Conservation (phyloP, 2,888 invertebrate species). For the Hipparchia semele region DNA sequence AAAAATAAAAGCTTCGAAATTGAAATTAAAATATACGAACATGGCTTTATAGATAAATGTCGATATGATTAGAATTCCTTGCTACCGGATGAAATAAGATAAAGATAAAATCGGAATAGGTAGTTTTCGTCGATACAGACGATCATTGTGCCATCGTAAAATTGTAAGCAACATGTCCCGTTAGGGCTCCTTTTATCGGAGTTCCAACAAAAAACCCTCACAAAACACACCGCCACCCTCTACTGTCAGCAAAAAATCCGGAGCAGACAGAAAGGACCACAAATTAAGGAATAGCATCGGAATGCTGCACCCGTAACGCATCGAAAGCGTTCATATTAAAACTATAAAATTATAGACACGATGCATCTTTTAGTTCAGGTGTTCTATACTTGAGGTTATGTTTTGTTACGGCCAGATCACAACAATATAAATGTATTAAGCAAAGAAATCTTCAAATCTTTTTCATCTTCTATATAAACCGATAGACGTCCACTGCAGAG, state of each 20-base stretch:
- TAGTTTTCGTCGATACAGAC: conserved; percentile 26
- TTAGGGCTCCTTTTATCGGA: conserved; percentile 74
- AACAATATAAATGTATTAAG: background rate
- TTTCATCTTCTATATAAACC: no score
- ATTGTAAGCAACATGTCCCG: conserved; percentile 56
- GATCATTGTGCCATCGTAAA: conserved; percentile 35
- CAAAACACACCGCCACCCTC: conserved; percentile 68
- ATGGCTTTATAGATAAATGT: background rate
- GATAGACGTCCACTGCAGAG: no score
- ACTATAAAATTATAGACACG: conserved; percentile 25
- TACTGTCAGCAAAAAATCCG: conserved; percentile 68
- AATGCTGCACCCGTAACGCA: conserved; percentile 77
- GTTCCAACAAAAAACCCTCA: conserved; percentile 67
- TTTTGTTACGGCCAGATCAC: background rate
- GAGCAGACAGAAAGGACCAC: conserved; percentile 77
- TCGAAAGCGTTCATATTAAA: conserved; percentile 35
- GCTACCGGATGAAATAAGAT: conserved; percentile 32
- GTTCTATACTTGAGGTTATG: background rate
- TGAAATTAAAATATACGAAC: background rate
- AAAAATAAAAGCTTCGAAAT: no score
- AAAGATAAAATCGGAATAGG: conserved; percentile 30
- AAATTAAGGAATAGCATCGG: conserved; percentile 75
- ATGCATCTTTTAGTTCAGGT: conserved; percentile 17
- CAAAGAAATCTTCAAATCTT: background rate
- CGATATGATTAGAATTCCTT: conserved; percentile 18